Evolutionary conservation across 2,113 vertebrate species (phyloP), one percentile per base, ranked within the genome.

Genomic region (Pygoscelis antarcticus): DNA sequence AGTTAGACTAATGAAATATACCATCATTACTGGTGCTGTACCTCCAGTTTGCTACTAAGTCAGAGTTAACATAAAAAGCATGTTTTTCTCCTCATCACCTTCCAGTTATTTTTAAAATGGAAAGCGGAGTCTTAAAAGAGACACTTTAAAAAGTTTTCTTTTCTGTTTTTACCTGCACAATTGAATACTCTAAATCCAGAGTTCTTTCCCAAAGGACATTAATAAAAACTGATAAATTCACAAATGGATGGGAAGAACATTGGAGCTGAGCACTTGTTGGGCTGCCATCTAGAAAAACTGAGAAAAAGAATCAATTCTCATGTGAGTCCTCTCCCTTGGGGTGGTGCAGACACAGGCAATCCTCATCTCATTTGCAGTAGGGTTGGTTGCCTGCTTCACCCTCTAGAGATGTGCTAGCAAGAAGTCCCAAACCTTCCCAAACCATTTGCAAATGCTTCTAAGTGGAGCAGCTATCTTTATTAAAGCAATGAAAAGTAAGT

Each of bases 401-500:
- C 47, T 61, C 44, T 78, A 61, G 85, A 92, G 57, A 81, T 49
- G 44, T 34, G 49, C 40, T 61, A 79, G 49, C 19, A 79, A 23
- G 44, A 85, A 94, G 83, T 72, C 66, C 71, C 86, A 95, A 90
- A 88, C 22, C 44, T 86, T 95, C 51, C 77, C 76, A 95, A 96
- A 89, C 86, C 49, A 83, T 94, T 95, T 93, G 76, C 69, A 95
- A 96, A 87, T 78, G 68, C 42, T 81, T 81, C 71, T 94, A 90
- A 95, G 92, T 80, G 62, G 70, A 94, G 78, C 30, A 91, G 49
- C 95, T 65, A 85, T 87, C 77, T 94, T 85, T 95, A 90, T 74
- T 83, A 93, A 85, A 83, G 93, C 71, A 83, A 91, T 77, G 91
- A 94, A 97, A 95, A 75, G 87, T 38, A 81, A 84, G 78, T 70